Evolutionary conservation across 2,113 vertebrate species (phyloP).

Genomic region (Myocastor coypus): DNA sequence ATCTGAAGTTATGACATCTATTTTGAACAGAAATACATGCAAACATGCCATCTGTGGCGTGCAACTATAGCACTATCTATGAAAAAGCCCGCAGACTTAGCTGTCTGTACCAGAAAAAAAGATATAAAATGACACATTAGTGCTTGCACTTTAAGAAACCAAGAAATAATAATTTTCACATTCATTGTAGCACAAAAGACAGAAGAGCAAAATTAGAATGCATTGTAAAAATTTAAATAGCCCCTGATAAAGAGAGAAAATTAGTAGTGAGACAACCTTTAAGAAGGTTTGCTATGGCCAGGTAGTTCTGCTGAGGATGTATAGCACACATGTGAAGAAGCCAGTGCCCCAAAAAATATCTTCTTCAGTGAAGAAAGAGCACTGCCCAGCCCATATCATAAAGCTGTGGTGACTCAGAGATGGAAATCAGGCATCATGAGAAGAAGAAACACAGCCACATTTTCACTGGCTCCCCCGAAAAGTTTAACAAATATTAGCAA

Average conservation of each 20-base stretch:
- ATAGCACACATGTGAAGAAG: background rate
- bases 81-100: background rate
- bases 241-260: background rate
- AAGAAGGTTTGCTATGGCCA: background rate
- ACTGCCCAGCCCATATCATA: background rate
- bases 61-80: background rate
- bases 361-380: background rate
- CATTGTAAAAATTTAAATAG: background rate
- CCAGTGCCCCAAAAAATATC: too few relatives aligned
- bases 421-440: background rate
- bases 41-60: background rate
- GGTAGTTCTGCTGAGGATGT: background rate
- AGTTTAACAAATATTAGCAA: background rate
- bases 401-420: background rate
- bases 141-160: constrained; percentile 2
- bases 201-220: background rate
- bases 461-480: background rate
- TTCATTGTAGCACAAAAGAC: background rate
- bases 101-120: background rate
- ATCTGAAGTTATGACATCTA: background rate
- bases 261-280: background rate
- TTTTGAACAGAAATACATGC: background rate
- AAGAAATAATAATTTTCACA: constrained; percentile 24
- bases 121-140: constrained; percentile 6
- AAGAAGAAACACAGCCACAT: background rate